Conservation (phyloP, 2,888 invertebrate species). For the Drosophila phalerata region DNA sequence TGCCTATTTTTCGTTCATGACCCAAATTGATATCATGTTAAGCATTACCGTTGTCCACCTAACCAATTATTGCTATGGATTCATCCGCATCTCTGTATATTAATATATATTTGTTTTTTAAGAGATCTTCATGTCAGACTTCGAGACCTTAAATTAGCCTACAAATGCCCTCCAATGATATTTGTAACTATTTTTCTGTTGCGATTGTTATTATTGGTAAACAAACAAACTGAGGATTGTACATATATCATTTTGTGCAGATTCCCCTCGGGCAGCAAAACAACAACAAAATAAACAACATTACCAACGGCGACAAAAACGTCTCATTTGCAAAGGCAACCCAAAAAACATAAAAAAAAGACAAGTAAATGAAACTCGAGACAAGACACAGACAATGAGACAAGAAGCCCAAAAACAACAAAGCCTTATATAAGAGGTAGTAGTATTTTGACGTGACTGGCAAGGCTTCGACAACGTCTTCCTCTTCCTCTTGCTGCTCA, state of each 20-base stretch:
- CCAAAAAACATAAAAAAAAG: slow-evolving; percentile 13
- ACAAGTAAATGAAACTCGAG: slow-evolving; percentile 57
- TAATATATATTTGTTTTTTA: neutral
- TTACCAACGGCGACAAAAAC: slow-evolving; percentile 48
- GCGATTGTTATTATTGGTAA: slow-evolving; percentile 39
- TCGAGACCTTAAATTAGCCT: slow-evolving; percentile 41
- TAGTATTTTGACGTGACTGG: slow-evolving; percentile 67
- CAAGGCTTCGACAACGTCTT: slow-evolving; percentile 55
- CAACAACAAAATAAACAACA: slow-evolving; percentile 50
- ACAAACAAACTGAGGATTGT: slow-evolving; percentile 43
- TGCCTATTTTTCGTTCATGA: slow-evolving; percentile 11
- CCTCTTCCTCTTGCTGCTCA: slow-evolving; percentile 7
- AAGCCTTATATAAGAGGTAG: slow-evolving; percentile 63
- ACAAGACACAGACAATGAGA: slow-evolving; percentile 22
- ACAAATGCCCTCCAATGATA: slow-evolving; percentile 24
- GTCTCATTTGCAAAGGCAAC: slow-evolving; percentile 59
- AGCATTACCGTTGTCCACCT: slow-evolving; percentile 18
- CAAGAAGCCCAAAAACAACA: slow-evolving; percentile 22
- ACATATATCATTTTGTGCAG: slow-evolving; percentile 43
- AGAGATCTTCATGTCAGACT: slow-evolving; percentile 10
- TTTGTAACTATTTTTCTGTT: slow-evolving; percentile 25
- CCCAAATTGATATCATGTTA: slow-evolving; percentile 5
- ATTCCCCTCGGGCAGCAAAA: slow-evolving; percentile 20
- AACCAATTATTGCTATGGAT: slow-evolving; percentile 6
- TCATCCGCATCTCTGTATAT: neutral